Base-by-base conservation (phyloP, 2,888 invertebrate genomes). In the Sarcophaga variegata region DNA sequence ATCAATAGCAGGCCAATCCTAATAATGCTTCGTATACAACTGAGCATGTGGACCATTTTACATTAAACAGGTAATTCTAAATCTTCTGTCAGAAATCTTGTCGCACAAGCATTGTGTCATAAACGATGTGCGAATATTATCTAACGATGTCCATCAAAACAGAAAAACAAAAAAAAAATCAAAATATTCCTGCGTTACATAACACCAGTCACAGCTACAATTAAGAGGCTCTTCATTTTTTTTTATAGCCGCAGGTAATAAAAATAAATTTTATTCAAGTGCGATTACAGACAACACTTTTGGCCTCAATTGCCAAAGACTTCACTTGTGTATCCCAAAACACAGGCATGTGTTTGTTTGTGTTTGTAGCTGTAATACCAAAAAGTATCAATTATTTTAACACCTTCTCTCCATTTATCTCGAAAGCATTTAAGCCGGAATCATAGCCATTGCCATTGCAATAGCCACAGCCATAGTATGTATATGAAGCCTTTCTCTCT, bases 331-430 rank as follows among this genome's bases (percentile, higher is more conserved):
- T 37, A 8, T 37, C 10, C 2, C 8, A 37, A 20, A 27, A 37
- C 27, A 37, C 3, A 5, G 17, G 17, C 14, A 27, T 37, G 27
- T 66, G 37, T 37, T 10, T 37, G 37, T 37, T 2, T 37, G 37
- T 37, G 6, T 37, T 8, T n/a, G 11, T 62, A 4, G 37, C 37
- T 62, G 4, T 20, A 10, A 37, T 2, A 75, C 59, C 17, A 60
- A 75, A 60, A 84, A 80, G 64, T 80, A 80, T 80, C 80, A 76
- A 85, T 85, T 81, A 84, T 62, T 81, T 77, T 85, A 81, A 72
- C 80, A 85, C 76, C 76, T 81, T 85, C 75, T 80, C 8, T 80
- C 8, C 62, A 47, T 37, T 67, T 59, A 83, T 54, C 12, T 54
- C 5, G 12, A 12, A 54, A 17, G 14, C 54, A 54, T 71, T 60